A percentile compares a stretch with the other conserved stretches of the same genome.
Evolutionary conservation across 2,888 invertebrate species (phyloP).

Genomic region (Lithophane socia): DNA sequence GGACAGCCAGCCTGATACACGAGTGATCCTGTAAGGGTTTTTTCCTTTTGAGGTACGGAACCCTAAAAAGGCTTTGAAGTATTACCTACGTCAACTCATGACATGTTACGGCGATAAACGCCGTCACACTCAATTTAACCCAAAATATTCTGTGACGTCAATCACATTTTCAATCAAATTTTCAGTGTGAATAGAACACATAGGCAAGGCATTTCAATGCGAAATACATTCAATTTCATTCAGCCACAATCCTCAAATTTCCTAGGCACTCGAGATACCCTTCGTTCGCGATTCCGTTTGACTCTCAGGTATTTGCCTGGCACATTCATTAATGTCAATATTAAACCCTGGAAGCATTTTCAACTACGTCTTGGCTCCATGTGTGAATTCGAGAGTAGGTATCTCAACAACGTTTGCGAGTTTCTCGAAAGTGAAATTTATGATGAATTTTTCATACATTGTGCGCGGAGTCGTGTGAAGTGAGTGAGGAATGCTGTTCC

Average conservation of each 20-base stretch:
- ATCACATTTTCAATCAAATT: constrained; percentile 1
- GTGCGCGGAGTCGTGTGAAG: constrained; percentile 27
- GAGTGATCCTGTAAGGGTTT: too few relatives aligned
- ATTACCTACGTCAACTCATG: constrained; percentile 2
- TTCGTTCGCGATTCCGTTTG: constrained; percentile 65
- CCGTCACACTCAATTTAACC: constrained; percentile 11
- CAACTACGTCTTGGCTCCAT: constrained; percentile 54
- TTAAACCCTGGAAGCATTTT: constrained; percentile 68
- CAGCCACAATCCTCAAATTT: constrained; percentile 47
- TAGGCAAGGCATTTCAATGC: constrained; percentile 5
- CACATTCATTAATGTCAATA: constrained; percentile 75
- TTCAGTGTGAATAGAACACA: constrained; percentile 10
- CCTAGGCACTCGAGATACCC: constrained; percentile 66
- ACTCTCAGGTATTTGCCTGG: constrained; percentile 68
- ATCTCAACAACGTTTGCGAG: constrained; percentile 29
- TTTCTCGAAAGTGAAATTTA: constrained; percentile 52
- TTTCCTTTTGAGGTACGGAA: too few relatives aligned
- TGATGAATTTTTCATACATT: constrained; percentile 60
- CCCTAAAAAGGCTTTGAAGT: constrained; percentile 2
- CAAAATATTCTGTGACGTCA: constrained; percentile 19
- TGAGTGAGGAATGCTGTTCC: constrained; percentile 42
- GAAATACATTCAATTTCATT: constrained; percentile 52
- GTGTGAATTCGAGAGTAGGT: constrained; percentile 55
- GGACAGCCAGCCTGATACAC: too few relatives aligned
- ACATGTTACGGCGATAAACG: neutral